A percentile compares a stretch with the other conserved stretches of the same genome.
Evolutionary conservation across 2,113 vertebrate species (phyloP).

Genomic region (Romanogobio albipinnatus): DNA sequence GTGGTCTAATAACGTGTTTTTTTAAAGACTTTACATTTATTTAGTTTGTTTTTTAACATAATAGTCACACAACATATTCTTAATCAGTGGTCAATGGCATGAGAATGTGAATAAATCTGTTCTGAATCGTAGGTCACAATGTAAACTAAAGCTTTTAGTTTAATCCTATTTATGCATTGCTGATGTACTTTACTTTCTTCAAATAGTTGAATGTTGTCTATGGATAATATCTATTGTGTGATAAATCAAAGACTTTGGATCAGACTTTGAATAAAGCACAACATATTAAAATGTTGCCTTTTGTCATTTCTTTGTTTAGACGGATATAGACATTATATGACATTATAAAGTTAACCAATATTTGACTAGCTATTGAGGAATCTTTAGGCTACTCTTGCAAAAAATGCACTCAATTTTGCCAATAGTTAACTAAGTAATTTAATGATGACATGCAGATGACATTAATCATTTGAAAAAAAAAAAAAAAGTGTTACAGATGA

Average conservation of each 20-base stretch:
- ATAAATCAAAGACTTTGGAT: neutral
- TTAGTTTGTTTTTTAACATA: too few species aligned
- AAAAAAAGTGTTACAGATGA: too few species aligned
- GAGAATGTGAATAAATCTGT: constrained; percentile 45
- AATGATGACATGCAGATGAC: too few species aligned
- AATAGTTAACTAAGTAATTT: too few species aligned
- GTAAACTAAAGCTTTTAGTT: neutral
- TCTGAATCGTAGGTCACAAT: neutral
- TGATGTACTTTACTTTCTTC: neutral
- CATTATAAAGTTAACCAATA: too few species aligned
- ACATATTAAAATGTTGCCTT: neutral
- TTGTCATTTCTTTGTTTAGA: neutral
- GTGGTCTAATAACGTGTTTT: neutral
- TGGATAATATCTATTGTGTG: neutral
- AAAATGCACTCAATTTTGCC: too few species aligned
- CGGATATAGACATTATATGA: too few species aligned
- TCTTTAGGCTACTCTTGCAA: too few species aligned
- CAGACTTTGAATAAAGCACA: neutral
- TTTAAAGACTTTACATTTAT: too few species aligned
- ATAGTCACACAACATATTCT: neutral
- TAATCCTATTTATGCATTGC: neutral
- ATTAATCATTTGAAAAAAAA: too few species aligned
- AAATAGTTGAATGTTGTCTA: neutral
- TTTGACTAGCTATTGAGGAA: too few species aligned
- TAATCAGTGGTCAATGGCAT: neutral